Percentiles rank a stretch among this genome's conserved stretches.
These are phyloP conservation scores for Scaptomyza cyrtandrae DNA, from an alignment of 2,888 invertebrate genomes.

Conservation along the genomic window DNA sequence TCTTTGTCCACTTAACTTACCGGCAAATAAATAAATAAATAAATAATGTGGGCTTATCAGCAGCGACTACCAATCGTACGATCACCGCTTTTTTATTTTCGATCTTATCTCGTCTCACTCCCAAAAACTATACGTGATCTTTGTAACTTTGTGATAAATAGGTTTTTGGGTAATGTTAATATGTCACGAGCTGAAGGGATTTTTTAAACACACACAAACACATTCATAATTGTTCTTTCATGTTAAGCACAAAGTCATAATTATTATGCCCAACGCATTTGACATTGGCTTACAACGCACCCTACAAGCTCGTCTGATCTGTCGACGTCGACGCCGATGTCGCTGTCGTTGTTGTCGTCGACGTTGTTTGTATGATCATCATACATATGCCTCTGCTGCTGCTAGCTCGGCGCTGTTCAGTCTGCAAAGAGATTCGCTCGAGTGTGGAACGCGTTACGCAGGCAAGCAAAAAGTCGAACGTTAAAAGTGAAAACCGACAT, in stretches of 20 bases:
- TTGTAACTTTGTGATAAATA: slow-evolving; percentile 20
- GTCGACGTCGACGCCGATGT: slow-evolving; percentile 4
- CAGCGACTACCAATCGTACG: slow-evolving; percentile 21
- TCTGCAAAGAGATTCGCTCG: slow-evolving; percentile 65
- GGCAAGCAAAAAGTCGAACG: slow-evolving; percentile 25
- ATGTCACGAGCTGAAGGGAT: background rate
- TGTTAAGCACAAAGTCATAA: background rate
- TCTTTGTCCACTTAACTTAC: slow-evolving; percentile 39
- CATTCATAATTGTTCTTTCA: background rate
- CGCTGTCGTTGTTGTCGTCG: slow-evolving; percentile 6
- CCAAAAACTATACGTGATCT: background rate
- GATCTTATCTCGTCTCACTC: slow-evolving; percentile 39
- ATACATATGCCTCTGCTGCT: slow-evolving; percentile 39
- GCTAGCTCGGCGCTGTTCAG: slow-evolving; percentile 55
- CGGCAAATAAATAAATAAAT: slow-evolving; percentile 19
- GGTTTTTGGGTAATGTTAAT: background rate
- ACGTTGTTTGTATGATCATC: slow-evolving; percentile 30
- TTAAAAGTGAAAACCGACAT: slow-evolving; percentile 68
- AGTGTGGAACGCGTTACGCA: slow-evolving; percentile 61
- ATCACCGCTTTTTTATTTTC: slow-evolving; percentile 30
- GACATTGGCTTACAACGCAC: slow-evolving; percentile 51
- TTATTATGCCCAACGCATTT: slow-evolving; percentile 24
- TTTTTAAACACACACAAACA: background rate
- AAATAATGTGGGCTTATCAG: slow-evolving; percentile 38
- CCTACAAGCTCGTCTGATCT: slow-evolving; percentile 5